These are phyloP conservation scores for Stomatorhinus walkeri DNA, from an alignment of 2,797 vertebrate species.

Conservation along the genomic window DNA sequence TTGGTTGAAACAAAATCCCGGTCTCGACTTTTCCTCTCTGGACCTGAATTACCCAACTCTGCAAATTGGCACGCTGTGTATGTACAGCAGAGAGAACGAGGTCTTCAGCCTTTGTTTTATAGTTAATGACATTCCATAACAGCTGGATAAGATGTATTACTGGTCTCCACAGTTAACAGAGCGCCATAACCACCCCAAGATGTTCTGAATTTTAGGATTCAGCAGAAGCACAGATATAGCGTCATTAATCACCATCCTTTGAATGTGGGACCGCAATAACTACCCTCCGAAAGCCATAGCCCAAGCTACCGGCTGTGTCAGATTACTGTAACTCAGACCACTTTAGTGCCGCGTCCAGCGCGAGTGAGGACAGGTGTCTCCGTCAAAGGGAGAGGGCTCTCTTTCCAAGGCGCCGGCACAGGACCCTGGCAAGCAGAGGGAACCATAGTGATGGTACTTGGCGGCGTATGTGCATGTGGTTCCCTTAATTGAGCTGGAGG, in stretches of 20 bases:
- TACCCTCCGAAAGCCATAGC: not conserved
- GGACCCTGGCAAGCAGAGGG: not conserved
- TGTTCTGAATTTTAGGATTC: constrained; percentile 39
- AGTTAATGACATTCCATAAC: constrained; percentile 43
- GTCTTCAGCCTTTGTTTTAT: constrained; percentile 46
- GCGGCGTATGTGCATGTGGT: too few species aligned
- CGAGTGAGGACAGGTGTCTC: constrained; percentile 13
- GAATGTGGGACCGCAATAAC: constrained; percentile 35
- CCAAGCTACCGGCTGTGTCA: constrained; percentile 10
- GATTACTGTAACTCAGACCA: constrained; percentile 9
- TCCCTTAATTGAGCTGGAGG: not conserved
- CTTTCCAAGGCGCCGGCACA: not conserved
- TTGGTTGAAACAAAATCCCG: not conserved
- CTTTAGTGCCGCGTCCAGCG: not conserved
- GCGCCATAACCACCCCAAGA: constrained; percentile 29
- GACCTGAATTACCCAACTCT: not conserved
- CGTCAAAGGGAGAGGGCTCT: not conserved
- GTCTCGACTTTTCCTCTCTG: not conserved
- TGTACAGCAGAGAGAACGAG: constrained; percentile 53
- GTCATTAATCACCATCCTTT: constrained; percentile 37
- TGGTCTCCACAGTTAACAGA: constrained; percentile 26
- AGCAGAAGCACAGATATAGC: constrained; percentile 34
- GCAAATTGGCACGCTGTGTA: constrained; percentile 51
- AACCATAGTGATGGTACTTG: not conserved
- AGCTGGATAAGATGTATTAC: constrained; percentile 35